Evolutionary conservation across 2,113 vertebrate genomes (phyloP).

Genomic region (Numenius arquata): DNA sequence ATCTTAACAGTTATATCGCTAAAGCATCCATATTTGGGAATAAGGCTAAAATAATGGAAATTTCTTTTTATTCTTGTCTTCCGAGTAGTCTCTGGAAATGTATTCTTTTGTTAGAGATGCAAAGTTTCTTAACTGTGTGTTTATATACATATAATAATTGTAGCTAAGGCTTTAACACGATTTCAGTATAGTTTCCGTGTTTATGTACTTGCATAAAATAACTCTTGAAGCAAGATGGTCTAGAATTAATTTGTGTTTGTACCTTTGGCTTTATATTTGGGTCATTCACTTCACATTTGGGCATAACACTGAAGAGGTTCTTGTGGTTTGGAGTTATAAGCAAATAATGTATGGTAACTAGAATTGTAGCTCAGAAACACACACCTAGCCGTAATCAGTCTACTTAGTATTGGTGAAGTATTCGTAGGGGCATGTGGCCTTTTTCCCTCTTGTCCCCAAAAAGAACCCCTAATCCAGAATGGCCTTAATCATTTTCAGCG

Average conservation of each 20-base stretch:
- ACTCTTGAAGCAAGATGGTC: background rate
- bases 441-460: background rate
- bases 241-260: background rate
- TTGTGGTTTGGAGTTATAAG: background rate
- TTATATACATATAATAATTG: background rate
- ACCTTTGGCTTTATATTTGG: background rate
- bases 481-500: background rate
- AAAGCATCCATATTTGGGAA: background rate
- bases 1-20: background rate
- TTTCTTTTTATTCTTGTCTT: background rate
- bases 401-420: background rate
- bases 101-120: background rate
- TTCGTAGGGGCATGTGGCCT: rapidly evolving
- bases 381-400: background rate
- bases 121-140: background rate
- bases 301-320: background rate
- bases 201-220: background rate
- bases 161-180: background rate
- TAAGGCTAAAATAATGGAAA: background rate
- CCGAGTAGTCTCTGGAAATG: background rate
- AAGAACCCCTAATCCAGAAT: background rate
- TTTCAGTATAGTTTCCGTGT: background rate
- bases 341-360: background rate
- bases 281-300: background rate
- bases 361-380: background rate